Evolutionary conservation across 2,888 invertebrate species (phyloP).

Genomic region (Diarsia dahlii): DNA sequence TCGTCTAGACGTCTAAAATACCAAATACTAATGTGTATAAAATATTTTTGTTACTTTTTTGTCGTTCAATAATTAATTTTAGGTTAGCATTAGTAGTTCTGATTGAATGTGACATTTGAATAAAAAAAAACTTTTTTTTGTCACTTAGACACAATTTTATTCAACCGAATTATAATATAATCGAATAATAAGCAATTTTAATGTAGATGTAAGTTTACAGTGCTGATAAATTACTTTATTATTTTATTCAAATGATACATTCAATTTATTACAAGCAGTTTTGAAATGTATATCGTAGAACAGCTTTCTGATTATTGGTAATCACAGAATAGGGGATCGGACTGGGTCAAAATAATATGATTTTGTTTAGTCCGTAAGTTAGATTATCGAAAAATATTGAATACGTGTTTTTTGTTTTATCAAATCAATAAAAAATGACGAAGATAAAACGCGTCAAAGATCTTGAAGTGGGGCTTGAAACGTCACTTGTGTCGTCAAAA

Average conservation of each 20-base stretch:
- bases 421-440: no score
- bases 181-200: conserved; percentile 30
- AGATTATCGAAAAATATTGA: no score
- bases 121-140: conserved; percentile 22
- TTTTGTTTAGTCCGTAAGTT: no score
- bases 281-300: conserved; percentile 41
- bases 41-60: conserved; percentile 75
- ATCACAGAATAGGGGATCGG: no score
- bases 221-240: neutral
- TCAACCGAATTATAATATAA: conserved; percentile 30
- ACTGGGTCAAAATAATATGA: no score
- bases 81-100: conserved; percentile 69
- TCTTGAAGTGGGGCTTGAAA: no score
- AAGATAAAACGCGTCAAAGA: no score
- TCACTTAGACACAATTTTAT: conserved; percentile 15
- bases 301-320: conserved; percentile 51
- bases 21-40: conserved; percentile 87
- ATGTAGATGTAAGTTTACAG: conserved; percentile 19
- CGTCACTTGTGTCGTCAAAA: no score
- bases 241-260: conserved; percentile 50
- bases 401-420: no score
- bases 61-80: conserved; percentile 72
- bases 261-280: conserved; percentile 32
- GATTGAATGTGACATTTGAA: conserved; percentile 63
- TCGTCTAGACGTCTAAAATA: conserved; percentile 74